Percentiles rank a stretch among this genome's conserved stretches.
phyloP scores from a whole-genome alignment of 2,113 vertebrate genomes.

The Megalops atlanticus region DNA sequence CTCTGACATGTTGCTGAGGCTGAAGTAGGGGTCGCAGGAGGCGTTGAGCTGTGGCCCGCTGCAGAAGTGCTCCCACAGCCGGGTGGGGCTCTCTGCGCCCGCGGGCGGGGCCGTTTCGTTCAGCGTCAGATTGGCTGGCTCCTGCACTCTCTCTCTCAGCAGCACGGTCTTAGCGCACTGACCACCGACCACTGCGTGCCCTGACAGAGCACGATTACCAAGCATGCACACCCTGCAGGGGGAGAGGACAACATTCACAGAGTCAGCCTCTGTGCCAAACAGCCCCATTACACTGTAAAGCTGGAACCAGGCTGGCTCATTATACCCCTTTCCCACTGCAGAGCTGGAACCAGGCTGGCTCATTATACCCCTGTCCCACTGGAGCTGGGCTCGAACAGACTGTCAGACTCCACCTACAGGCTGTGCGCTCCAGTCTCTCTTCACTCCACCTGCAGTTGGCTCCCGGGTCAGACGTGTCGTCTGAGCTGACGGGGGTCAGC shows the following conservation, averaged over 20 bases:
- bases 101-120: not conserved
- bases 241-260: not conserved
- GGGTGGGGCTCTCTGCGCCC: conserved; percentile 54
- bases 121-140: conserved; percentile 37
- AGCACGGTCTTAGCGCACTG: conserved; percentile 66
- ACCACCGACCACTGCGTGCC: conserved; percentile 60
- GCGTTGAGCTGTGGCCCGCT: conserved; percentile 62
- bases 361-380: too few relatives aligned
- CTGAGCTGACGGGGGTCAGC: too few relatives aligned
- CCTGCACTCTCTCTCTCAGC: not conserved
- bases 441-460: too few relatives aligned
- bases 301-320: too few relatives aligned
- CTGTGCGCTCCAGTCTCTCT: too few relatives aligned
- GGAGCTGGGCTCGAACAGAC: too few relatives aligned
- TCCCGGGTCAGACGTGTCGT: too few relatives aligned
- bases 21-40: conserved; percentile 82
- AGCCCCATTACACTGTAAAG: too few relatives aligned
- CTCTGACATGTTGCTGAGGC: conserved; percentile 72
- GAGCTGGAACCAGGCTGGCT: too few relatives aligned
- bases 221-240: conserved; percentile 80
- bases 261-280: too few relatives aligned
- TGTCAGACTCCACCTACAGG: too few relatives aligned
- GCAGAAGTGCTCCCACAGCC: conserved; percentile 76
- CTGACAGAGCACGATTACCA: conserved; percentile 81
- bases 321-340: too few relatives aligned